Percentiles rank a stretch among this genome's conserved stretches.
Evolutionary conservation across 2,797 vertebrate species (phyloP).

Genomic region (Spinus pinus): DNA sequence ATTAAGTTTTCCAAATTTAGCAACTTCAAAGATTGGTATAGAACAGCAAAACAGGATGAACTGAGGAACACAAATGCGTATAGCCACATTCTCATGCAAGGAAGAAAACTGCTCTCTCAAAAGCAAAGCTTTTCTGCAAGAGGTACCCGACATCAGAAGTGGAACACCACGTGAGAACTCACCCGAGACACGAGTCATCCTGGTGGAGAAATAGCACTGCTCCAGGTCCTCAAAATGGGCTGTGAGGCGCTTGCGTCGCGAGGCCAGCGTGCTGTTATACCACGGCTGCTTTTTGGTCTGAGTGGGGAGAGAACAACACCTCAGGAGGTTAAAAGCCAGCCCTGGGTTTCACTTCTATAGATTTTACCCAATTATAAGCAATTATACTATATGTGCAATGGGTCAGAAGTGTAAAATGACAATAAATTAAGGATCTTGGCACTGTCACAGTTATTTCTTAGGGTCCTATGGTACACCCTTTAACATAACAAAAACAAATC

Average conservation of each 20-base stretch:
- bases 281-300: slow-evolving; percentile 96
- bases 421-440: background rate
- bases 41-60: background rate
- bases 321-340: background rate
- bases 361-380: background rate
- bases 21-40: background rate
- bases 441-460: background rate
- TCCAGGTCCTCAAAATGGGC: slow-evolving; percentile 98
- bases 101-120: background rate
- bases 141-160: background rate
- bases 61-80: background rate
- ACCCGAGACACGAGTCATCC: slow-evolving; percentile 97
- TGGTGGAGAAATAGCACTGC: slow-evolving; percentile 98
- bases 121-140: background rate
- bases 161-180: background rate
- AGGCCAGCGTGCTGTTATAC: slow-evolving; percentile 97
- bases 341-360: background rate
- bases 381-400: rapidly evolving
- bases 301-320: background rate
- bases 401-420: background rate
- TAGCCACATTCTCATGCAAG: rapidly evolving
- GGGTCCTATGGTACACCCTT: background rate
- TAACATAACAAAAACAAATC: background rate
- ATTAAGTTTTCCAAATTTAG: background rate
- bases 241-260: slow-evolving; percentile 91